Evolutionary conservation across 2,113 vertebrate genomes (phyloP), one percentile per base, ranked within the genome.

Genomic region (Urocitellus parryii): DNA sequence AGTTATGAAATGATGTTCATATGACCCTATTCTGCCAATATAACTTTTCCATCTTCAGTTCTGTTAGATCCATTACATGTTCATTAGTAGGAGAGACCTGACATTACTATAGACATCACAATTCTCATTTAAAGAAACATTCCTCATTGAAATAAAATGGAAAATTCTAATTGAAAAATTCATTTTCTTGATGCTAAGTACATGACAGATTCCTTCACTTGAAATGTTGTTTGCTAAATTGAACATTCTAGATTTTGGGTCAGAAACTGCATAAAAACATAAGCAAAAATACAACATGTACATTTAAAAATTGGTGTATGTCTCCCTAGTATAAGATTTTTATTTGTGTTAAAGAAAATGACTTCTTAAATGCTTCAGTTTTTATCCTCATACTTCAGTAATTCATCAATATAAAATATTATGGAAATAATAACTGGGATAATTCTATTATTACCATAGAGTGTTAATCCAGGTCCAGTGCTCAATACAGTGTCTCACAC

Each of bases 121-220:
- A 51, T 72, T 74, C n/a, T 51, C 94, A 2, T 83, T 65, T 83
- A 77, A 92, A 56, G 34, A 94, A 67, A 96, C 8, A 32, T 63
- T 88, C 8, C n/a, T 82, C 29, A 79, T 56, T 83, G 24, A 16
- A 86, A 45, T 89, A 27, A 81, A 48, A 45, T 56, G 29, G n/a
- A 88, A 94, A 96, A 53, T 45, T 65, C n/a, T 76, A 73, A 65
- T 58, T 81, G 51, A 51, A 58, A 63, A 83, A 27, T 88, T 42
- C n/a, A 56, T 87, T 77, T 92, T 92, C 10, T 56, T 72, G n/a
- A 5, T 37, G 74, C 53, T 34, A 91, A 63, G 53, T 96, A 51
- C 48, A 61, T 79, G 8, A 53, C 9, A 68, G 63, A 79, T 90
- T 56, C 2, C 8, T 76, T 91, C 51, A 58, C 12, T 82, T 42